These are phyloP conservation scores for Meda fulgida DNA, from an alignment of 2,797 vertebrate species.

Conservation along the genomic window DNA sequence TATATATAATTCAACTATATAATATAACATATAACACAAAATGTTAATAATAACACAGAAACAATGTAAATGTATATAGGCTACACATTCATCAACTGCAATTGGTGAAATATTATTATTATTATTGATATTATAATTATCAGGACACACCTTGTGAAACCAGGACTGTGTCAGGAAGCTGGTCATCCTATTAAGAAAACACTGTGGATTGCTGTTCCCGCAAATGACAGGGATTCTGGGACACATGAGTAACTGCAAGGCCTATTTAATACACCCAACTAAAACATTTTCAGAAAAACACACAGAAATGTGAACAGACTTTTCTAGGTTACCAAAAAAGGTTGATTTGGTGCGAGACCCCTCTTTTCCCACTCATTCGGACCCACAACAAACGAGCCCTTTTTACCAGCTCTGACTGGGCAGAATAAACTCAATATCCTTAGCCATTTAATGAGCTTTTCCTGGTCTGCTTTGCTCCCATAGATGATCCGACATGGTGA, in stretches of 20 bases:
- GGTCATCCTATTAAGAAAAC: not conserved
- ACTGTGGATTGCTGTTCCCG: not conserved
- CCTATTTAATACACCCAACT: not conserved
- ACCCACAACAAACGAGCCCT: not conserved
- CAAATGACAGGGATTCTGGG: not conserved
- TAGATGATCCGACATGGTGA: constrained; percentile 38
- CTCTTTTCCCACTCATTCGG: not conserved
- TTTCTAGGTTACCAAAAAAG: not conserved
- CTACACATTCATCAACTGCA: not conserved
- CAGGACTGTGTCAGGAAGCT: not conserved
- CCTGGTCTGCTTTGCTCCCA: constrained; percentile 22
- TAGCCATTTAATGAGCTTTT: constrained; percentile 33
- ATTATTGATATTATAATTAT: not conserved
- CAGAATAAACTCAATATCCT: not conserved
- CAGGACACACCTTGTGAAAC: not conserved
- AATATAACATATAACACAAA: too few species aligned
- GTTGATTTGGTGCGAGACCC: constrained; percentile 9
- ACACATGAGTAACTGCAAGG: constrained; percentile 5
- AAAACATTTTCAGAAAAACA: not conserved
- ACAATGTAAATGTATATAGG: not conserved
- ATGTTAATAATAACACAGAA: not conserved
- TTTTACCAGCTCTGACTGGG: not conserved
- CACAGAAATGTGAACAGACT: not conserved
- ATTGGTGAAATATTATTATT: not conserved
- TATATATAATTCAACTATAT: too few species aligned